phyloP scores from a whole-genome alignment of 2,797 vertebrate genomes.

The Tenualosa ilisha region DNA sequence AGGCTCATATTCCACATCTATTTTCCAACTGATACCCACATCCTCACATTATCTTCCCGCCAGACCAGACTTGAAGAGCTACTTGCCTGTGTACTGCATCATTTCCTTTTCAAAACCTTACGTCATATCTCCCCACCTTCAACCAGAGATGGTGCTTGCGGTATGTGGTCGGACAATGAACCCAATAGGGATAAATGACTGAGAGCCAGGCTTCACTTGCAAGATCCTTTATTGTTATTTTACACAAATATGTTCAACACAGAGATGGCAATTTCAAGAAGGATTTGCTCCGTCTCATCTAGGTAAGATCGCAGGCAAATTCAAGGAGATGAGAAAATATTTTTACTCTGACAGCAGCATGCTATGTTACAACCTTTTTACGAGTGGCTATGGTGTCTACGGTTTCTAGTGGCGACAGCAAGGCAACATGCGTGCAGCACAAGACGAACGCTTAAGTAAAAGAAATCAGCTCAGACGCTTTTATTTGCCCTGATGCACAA shows the following conservation, averaged over 20 bases:
- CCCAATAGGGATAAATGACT: not conserved
- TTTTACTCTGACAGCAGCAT: not conserved
- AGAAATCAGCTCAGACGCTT: not conserved
- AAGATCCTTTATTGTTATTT: slow-evolving; percentile 1
- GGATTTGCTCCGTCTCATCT: slow-evolving; percentile 42
- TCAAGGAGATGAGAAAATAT: not conserved
- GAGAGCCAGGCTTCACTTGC: slow-evolving; percentile 1
- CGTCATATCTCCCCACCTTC: slow-evolving; percentile 20
- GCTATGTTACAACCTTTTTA: not conserved
- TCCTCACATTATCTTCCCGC: not conserved
- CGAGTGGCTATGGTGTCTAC: not conserved
- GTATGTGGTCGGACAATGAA: slow-evolving; percentile 22
- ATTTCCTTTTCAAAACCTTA: slow-evolving; percentile 17
- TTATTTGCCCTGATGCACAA: not conserved
- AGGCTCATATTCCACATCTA: not conserved
- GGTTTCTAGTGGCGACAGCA: not conserved
- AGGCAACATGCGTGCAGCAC: not conserved
- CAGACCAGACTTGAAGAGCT: not conserved
- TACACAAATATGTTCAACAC: not conserved
- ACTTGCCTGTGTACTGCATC: slow-evolving; percentile 14
- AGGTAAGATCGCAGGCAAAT: slow-evolving; percentile 45
- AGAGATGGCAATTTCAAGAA: slow-evolving; percentile 42
- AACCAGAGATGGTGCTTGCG: slow-evolving; percentile 11
- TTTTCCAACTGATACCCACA: not conserved
- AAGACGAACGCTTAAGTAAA: not conserved